These are phyloP conservation scores for Ceryle rudis DNA, from an alignment of 2,797 vertebrate species.

Conservation along the genomic window DNA sequence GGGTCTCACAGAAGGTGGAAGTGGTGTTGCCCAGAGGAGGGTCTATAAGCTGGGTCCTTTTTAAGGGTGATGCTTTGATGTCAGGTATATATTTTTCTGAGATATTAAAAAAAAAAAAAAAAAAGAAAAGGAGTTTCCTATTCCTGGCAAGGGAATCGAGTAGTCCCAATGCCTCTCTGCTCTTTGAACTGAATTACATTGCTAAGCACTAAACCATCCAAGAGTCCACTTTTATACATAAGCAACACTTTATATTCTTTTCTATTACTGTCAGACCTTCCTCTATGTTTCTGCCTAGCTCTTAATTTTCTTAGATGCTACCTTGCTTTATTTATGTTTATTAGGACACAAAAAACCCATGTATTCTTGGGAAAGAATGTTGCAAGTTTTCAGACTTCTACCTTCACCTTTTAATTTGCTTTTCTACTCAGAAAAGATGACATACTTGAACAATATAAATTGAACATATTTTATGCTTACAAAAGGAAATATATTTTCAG, in stretches of 20 bases:
- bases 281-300: neutral
- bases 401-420: neutral
- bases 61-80: neutral
- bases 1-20: neutral
- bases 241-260: neutral
- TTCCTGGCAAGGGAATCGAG: neutral
- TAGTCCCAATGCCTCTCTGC: neutral
- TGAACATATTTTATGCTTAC: neutral
- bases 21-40: neutral
- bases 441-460: constrained; percentile 9
- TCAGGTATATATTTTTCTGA: neutral
- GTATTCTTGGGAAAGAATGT: neutral
- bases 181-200: neutral
- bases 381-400: neutral
- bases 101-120: neutral
- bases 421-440: neutral
- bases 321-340: neutral
- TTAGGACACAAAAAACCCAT: neutral
- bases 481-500: constrained; percentile 26
- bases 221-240: neutral
- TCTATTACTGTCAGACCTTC: neutral
- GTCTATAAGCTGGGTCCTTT: neutral
- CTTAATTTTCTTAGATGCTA: neutral
- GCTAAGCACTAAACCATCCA: neutral
- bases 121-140: neutral